phyloP scores from a whole-genome alignment of 2,888 invertebrate genomes.

The Thysanoteuthis rhombus region DNA sequence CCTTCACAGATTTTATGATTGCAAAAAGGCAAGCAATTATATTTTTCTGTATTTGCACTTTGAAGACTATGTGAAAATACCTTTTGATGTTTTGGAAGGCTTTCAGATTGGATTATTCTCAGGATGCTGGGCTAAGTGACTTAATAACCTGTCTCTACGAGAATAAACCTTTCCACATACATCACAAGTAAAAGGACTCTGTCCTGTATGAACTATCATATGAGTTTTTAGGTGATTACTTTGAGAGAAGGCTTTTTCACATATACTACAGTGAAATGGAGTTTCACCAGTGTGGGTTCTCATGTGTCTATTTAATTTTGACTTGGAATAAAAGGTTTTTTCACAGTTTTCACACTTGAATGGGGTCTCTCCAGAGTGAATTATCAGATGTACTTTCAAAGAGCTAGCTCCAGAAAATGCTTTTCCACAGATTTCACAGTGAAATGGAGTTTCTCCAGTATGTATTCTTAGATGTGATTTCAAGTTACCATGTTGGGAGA shows the following conservation, averaged over 20 bases:
- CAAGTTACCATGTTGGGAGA: background rate
- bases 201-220: background rate
- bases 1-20: background rate
- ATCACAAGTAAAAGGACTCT: background rate
- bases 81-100: background rate
- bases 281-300: background rate
- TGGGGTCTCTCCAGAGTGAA: conserved; percentile 14
- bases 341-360: conserved; percentile 14
- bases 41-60: background rate
- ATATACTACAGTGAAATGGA: conserved; percentile 14
- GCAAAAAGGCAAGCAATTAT: too few species aligned
- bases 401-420: background rate
- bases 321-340: background rate
- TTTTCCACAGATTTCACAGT: conserved; percentile 16
- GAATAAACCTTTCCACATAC: conserved; percentile 17
- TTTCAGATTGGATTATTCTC: background rate
- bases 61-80: background rate
- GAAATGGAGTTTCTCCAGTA: background rate
- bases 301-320: background rate
- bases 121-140: background rate
- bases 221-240: background rate
- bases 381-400: background rate
- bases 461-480: background rate
- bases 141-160: background rate
- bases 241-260: conserved; percentile 12